Percentiles rank a stretch among this genome's conserved stretches.
Conservation (phyloP, 1,140 invertebrate species). For the Stratiolaelaps scimitus region DNA sequence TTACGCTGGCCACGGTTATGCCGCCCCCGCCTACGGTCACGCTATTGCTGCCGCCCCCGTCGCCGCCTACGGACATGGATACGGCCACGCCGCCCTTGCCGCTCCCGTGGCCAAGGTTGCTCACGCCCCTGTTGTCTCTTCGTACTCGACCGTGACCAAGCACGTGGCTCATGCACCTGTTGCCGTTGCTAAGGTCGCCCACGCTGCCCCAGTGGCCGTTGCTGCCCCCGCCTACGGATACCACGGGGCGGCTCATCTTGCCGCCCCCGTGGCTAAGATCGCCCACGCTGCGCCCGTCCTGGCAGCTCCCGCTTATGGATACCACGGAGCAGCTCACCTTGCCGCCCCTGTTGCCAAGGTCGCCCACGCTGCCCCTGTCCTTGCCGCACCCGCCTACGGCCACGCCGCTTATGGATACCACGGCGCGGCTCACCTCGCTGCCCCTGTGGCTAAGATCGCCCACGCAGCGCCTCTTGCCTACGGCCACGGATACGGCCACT, state of each 20-base stretch:
- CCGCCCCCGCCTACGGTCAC: background rate
- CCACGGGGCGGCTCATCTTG: no score
- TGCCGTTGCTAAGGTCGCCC: background rate
- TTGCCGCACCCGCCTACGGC: background rate
- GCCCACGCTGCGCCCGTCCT: no score
- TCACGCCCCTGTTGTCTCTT: background rate
- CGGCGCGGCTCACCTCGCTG: background rate
- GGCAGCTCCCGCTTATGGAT: constrained; percentile 4
- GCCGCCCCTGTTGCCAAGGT: constrained; percentile 1
- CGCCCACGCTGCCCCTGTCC: background rate
- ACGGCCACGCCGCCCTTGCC: background rate
- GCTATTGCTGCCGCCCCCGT: background rate
- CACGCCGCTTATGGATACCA: background rate
- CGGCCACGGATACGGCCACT: background rate
- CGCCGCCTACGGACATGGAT: background rate
- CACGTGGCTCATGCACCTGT: constrained; percentile 16
- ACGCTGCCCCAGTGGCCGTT: background rate
- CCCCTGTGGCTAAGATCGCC: background rate
- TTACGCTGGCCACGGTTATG: background rate
- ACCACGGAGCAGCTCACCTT: no score
- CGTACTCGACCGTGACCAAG: constrained; percentile 20
- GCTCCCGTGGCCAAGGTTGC: constrained; percentile 22
- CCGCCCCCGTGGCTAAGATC: constrained; percentile 9
- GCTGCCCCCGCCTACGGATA: no score
- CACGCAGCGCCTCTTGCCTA: background rate